Conservation (phyloP, 2,888 invertebrate species). For the Agonopterix heracliana region DNA sequence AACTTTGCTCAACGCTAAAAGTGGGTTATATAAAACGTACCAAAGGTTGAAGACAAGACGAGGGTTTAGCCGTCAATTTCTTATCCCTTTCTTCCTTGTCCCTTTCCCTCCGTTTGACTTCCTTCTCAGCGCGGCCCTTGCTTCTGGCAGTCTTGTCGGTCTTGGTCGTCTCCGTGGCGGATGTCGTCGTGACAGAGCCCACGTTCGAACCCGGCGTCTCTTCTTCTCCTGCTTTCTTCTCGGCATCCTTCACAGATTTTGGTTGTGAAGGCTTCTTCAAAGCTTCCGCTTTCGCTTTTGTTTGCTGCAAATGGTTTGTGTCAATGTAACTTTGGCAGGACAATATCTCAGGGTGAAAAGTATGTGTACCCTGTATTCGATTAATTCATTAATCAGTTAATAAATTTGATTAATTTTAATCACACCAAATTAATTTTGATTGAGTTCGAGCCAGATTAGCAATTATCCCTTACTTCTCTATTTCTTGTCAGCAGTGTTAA, state of each 20-base stretch:
- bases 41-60: neutral
- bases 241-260: slow-evolving; percentile 42
- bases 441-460: no score
- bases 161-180: slow-evolving; percentile 35
- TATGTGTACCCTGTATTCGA: no score
- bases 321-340: no score
- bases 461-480: no score
- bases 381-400: no score
- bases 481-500: no score
- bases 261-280: slow-evolving; percentile 67
- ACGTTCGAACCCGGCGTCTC: slow-evolving; percentile 15
- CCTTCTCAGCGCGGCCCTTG: slow-evolving; percentile 15
- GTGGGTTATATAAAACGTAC: neutral
- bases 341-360: no score
- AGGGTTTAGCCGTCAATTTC: slow-evolving; percentile 7
- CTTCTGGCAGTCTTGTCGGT: slow-evolving; percentile 16
- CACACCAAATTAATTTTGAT: no score
- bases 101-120: slow-evolving; percentile 21
- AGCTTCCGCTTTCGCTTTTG: slow-evolving; percentile 77
- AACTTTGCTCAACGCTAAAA: neutral
- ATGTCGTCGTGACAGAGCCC: slow-evolving; percentile 13
- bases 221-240: slow-evolving; percentile 48
- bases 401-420: no score
- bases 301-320: slow-evolving; percentile 34
- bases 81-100: slow-evolving; percentile 29